Percentiles rank a stretch among this genome's conserved stretches.
phyloP scores from a whole-genome alignment of 1,140 invertebrate species.

The Apocrypta bakeri region DNA sequence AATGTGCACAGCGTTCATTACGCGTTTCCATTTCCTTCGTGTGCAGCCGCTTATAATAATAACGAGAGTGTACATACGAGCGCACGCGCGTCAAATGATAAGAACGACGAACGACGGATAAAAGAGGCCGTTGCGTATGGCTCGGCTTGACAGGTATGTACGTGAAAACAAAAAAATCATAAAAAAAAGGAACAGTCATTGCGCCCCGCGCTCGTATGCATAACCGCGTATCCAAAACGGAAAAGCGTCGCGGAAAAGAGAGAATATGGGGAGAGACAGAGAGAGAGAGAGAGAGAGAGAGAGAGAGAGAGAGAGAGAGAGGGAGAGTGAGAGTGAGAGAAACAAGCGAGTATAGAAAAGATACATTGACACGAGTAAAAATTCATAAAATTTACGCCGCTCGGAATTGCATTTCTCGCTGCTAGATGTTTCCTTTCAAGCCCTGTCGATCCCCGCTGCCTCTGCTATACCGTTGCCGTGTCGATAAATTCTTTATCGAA shows the following conservation, averaged over 20 bases:
- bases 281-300: not conserved
- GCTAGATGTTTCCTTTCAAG: constrained; percentile 53
- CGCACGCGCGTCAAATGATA: not conserved
- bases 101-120: not conserved
- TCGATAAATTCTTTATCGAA: constrained; percentile 60
- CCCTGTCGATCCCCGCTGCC: not conserved
- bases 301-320: not conserved
- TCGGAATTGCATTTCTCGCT: constrained; percentile 56
- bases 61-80: too few species aligned
- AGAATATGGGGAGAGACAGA: not conserved
- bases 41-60: not conserved
- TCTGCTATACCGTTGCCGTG: too few species aligned
- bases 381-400: constrained; percentile 59
- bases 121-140: too few species aligned
- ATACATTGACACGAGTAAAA: constrained; percentile 52
- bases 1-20: constrained; percentile 31
- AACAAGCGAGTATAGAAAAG: constrained; percentile 13
- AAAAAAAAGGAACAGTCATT: too few species aligned
- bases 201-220: not conserved
- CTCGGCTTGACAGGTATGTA: too few species aligned
- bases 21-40: not conserved
- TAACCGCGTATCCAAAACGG: constrained; percentile 1
- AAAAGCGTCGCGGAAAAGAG: not conserved
- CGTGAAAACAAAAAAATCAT: too few species aligned
- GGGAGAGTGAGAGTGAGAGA: not conserved